Percentiles rank a stretch among this genome's conserved stretches.
These are phyloP conservation scores for Pogonophryne albipinna DNA, from an alignment of 2,797 vertebrate genomes.

Conservation along the genomic window DNA sequence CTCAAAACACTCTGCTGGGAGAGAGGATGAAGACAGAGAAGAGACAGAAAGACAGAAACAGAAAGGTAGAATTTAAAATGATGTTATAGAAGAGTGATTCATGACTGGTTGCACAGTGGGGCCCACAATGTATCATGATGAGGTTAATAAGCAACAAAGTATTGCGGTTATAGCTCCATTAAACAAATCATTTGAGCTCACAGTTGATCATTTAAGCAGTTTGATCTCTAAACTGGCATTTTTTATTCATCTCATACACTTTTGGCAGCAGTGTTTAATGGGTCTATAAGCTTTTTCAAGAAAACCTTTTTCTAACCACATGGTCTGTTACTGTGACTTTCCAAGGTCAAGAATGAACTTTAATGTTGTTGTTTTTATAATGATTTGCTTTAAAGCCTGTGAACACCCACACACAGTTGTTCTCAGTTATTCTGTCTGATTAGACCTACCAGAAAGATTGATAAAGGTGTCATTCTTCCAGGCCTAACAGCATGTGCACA, in stretches of 20 bases:
- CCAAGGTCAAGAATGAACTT: background rate
- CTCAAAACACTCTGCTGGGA: slow-evolving; percentile 24
- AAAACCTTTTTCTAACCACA: slow-evolving; percentile 1
- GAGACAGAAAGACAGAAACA: slow-evolving; percentile 51
- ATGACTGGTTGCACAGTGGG: slow-evolving; percentile 45
- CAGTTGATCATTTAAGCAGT: slow-evolving; percentile 2
- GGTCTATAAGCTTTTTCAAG: background rate
- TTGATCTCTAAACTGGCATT: slow-evolving; percentile 2
- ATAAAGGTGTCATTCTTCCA: too few species aligned
- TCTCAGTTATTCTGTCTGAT: too few species aligned
- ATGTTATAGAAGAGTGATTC: slow-evolving; percentile 32
- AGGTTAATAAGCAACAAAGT: slow-evolving; percentile 30
- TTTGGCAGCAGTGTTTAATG: background rate
- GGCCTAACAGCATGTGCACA: too few species aligned
- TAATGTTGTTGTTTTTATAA: background rate
- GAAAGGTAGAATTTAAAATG: slow-evolving; percentile 71
- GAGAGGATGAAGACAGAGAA: slow-evolving; percentile 56
- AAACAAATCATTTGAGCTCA: background rate
- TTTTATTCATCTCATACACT: background rate
- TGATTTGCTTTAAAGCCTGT: background rate
- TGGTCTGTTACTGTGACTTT: background rate
- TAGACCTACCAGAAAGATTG: too few species aligned
- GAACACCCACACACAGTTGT: too few species aligned
- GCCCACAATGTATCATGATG: slow-evolving; percentile 15
- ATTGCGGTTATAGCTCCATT: slow-evolving; percentile 23